Conservation (phyloP, 2,113 vertebrate species). For the Psilopsiagon aurifrons region DNA sequence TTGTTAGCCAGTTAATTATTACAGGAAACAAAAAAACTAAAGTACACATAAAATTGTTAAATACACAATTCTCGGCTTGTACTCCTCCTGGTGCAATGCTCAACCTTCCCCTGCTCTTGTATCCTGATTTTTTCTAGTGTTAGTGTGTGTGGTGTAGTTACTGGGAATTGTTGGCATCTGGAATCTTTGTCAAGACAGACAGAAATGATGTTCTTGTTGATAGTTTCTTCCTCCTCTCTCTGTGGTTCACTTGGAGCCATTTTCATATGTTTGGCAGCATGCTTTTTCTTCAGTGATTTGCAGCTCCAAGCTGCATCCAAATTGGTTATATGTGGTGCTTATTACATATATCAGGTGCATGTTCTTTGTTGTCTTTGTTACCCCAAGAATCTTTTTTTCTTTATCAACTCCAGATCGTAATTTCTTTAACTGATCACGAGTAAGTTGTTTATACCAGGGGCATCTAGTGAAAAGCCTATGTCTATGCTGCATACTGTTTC, state of each 20-base stretch:
- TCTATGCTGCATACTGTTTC: not conserved
- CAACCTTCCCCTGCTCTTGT: not conserved
- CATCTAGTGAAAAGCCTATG: not conserved
- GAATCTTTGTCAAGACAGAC: not conserved
- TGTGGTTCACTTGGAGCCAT: rapidly evolving
- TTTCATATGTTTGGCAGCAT: not conserved
- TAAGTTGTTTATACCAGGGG: not conserved
- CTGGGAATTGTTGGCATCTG: not conserved
- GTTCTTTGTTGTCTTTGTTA: not conserved
- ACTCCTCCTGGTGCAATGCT: not conserved
- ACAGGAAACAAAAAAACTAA: not conserved
- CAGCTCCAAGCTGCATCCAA: not conserved
- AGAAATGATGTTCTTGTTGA: not conserved
- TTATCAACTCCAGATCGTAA: not conserved
- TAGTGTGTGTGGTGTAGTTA: rapidly evolving
- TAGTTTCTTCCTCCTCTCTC: not conserved
- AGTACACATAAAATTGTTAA: not conserved
- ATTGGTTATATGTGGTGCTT: rapidly evolving
- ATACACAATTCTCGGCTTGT: not conserved
- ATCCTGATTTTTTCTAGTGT: not conserved
- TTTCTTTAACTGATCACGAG: not conserved
- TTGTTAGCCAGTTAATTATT: not conserved
- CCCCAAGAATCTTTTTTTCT: not conserved
- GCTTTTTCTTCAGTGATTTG: not conserved
- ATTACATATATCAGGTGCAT: not conserved